These are phyloP conservation scores for Orchesella flavescens DNA, from an alignment of 2,888 invertebrate genomes.

Conservation along the genomic window DNA sequence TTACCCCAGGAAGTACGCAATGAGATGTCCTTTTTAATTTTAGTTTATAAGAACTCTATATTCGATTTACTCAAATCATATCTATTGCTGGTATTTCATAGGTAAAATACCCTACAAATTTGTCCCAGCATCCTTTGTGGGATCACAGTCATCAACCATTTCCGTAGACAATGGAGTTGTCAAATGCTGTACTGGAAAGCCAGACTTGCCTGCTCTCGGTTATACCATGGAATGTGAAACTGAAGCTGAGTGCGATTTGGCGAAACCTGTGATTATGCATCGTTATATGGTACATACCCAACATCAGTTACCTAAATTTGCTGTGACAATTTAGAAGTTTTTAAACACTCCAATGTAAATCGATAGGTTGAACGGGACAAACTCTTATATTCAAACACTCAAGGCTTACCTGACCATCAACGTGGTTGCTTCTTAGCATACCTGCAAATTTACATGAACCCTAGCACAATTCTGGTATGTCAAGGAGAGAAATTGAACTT, in stretches of 20 bases:
- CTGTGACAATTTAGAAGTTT: too few relatives aligned
- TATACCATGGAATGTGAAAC: background rate
- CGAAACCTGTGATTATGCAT: constrained; percentile 17
- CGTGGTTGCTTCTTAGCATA: background rate
- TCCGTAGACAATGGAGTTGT: background rate
- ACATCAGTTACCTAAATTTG: too few relatives aligned
- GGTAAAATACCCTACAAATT: background rate
- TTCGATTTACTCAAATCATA: background rate
- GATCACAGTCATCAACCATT: background rate
- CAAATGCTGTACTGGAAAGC: constrained; percentile 9
- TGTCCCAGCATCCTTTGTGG: background rate
- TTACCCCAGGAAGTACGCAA: background rate
- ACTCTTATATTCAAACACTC: background rate
- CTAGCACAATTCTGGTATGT: background rate
- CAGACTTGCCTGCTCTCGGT: background rate
- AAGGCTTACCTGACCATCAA: background rate
- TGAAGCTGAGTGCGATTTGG: constrained; percentile 24
- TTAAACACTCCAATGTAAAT: background rate
- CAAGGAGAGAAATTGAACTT: background rate
- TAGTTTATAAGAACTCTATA: too few relatives aligned
- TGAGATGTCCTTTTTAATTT: background rate
- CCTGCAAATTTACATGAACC: background rate
- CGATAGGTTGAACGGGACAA: background rate
- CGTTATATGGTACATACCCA: background rate
- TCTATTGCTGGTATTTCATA: background rate